Evolutionary conservation across 2,113 vertebrate genomes (phyloP).

Genomic region (Camelus bactrianus): DNA sequence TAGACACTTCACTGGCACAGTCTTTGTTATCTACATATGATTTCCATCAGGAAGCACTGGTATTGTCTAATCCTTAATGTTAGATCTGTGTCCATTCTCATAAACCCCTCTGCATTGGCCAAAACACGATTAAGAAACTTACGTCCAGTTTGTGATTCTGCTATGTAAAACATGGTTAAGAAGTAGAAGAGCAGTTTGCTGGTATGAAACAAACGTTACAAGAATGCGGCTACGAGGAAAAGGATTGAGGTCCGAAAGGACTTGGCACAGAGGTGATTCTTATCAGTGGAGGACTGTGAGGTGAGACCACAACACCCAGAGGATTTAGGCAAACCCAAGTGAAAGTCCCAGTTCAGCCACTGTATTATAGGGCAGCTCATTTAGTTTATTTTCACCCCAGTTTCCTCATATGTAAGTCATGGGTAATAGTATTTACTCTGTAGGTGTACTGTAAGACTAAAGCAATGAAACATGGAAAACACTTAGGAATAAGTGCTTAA

Average conservation of each 20-base stretch:
- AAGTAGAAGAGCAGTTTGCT: background rate
- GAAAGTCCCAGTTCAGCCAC: background rate
- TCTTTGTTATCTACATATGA: background rate
- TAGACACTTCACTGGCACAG: background rate
- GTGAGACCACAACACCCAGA: background rate
- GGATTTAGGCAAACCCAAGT: background rate
- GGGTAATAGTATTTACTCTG: background rate
- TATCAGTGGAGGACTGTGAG: background rate
- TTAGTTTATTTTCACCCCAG: background rate
- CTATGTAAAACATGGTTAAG: background rate
- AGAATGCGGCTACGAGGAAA: background rate
- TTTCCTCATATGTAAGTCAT: background rate
- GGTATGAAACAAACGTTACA: background rate
- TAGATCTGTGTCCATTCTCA: background rate
- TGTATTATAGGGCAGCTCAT: background rate
- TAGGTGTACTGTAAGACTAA: background rate
- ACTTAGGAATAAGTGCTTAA: background rate
- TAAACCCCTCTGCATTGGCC: background rate
- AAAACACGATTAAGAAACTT: background rate
- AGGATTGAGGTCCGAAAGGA: background rate
- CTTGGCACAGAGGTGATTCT: background rate
- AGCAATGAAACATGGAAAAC: background rate
- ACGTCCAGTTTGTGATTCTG: background rate
- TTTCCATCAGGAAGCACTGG: background rate
- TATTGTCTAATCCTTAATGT: background rate